These are phyloP conservation scores for Zaprionus nigranus DNA, from an alignment of 1,140 invertebrate genomes.

Conservation along the genomic window DNA sequence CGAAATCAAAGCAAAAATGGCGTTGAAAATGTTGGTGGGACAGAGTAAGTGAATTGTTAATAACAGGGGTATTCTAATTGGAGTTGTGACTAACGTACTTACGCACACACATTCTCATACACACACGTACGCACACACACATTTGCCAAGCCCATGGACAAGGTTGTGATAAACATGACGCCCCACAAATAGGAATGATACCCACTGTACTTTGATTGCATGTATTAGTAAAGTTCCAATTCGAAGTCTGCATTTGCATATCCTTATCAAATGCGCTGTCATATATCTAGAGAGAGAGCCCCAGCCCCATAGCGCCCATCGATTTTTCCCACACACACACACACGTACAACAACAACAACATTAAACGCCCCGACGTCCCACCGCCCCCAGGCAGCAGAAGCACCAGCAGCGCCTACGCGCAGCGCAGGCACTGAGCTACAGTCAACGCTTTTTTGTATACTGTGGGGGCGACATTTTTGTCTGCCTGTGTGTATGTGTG, in stretches of 20 bases:
- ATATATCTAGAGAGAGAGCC: neutral
- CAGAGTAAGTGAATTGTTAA: conserved; percentile 68
- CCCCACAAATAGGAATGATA: conserved; percentile 20
- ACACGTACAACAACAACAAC: conserved; percentile 7
- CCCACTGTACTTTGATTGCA: neutral
- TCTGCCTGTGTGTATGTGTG: conserved; percentile 1
- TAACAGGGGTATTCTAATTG: conserved; percentile 4
- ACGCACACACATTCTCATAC: conserved; percentile 13
- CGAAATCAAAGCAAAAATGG: conserved; percentile 56
- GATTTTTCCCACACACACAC: conserved; percentile 47
- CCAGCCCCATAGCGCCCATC: conserved; percentile 20
- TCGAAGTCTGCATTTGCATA: conserved; percentile 40
- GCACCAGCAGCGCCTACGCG: conserved; percentile 14
- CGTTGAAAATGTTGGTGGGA: conserved; percentile 76
- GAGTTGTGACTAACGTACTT: conserved; percentile 46
- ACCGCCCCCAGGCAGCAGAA: neutral
- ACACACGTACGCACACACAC: neutral
- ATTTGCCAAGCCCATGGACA: conserved; percentile 11
- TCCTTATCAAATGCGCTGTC: conserved; percentile 42
- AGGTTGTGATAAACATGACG: conserved; percentile 50
- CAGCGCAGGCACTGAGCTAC: conserved; percentile 1
- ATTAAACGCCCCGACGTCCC: neutral
- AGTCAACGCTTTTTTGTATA: conserved; percentile 6
- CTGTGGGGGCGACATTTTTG: conserved; percentile 1
- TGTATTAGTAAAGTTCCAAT: conserved; percentile 5